Evolutionary conservation across 2,888 invertebrate species (phyloP).

Genomic region (Platypus cylindrus): DNA sequence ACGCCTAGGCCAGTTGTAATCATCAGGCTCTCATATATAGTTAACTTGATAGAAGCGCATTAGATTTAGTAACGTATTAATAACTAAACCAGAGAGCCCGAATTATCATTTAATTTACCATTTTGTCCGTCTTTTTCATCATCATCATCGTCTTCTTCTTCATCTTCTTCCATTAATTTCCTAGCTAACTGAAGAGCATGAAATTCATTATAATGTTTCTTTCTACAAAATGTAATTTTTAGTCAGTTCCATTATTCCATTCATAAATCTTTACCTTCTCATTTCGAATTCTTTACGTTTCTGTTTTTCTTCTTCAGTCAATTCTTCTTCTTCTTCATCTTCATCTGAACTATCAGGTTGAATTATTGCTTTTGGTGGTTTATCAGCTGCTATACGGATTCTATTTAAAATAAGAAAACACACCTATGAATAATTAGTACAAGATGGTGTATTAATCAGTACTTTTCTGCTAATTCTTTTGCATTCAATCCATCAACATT

Average conservation of each 20-base stretch:
- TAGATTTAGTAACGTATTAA: too few relatives aligned
- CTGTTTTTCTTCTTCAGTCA: conserved; percentile 42
- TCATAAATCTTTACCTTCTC: conserved; percentile 38
- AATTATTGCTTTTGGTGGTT: conserved; percentile 36
- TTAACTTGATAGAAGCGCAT: too few relatives aligned
- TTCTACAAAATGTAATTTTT: conserved; percentile 37
- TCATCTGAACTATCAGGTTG: conserved; percentile 26
- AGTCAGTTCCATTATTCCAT: neutral
- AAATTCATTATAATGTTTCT: conserved; percentile 96
- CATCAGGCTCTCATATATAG: too few relatives aligned
- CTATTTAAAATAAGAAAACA: conserved; percentile 18
- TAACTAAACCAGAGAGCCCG: conserved; percentile 2
- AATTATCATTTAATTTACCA: conserved; percentile 4
- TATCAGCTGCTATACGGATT: conserved; percentile 33
- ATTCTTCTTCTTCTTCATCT: conserved; percentile 35
- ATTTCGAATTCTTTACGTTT: conserved; percentile 74
- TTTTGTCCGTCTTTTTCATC: conserved; percentile 7
- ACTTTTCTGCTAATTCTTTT: conserved; percentile 66
- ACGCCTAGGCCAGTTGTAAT: too few relatives aligned
- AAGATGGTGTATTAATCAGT: conserved; percentile 20
- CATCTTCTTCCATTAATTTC: conserved; percentile 81
- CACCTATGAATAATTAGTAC: neutral
- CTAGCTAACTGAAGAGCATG: conserved; percentile 86
- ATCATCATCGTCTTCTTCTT: conserved; percentile 56
- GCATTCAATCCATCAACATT: conserved; percentile 54